Evolutionary conservation across 1,140 invertebrate genomes (phyloP), one percentile per base, ranked within the genome.

Genomic region (Lasioglossum baleicum): DNA sequence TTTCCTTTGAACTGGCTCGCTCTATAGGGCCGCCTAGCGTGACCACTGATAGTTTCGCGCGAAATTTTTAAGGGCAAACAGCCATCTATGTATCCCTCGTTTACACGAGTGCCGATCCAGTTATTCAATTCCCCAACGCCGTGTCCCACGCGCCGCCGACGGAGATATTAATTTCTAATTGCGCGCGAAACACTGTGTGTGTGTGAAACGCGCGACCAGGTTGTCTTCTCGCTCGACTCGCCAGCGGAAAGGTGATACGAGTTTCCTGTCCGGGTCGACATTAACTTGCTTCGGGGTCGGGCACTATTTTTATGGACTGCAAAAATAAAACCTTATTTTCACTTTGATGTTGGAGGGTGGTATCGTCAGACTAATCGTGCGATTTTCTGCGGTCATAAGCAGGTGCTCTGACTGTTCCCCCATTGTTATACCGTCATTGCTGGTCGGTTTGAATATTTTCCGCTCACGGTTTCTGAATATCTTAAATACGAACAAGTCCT

Each of bases 11-110:
- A 73, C 20, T 63, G 60, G 48, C 35, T 53, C 71, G 20, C 51
- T 67, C 65, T 17, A 80, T 80, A 80, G 71, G 56, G 66, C 72
- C 71, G 26, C 17, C 17, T 80, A 64, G 78, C 63, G 64, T 60
- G 71, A 26, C 31, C 10, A 22, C 42, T 56, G 26, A 10, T 11
- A 61, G 17, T 75, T 75, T 74, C 78, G 78, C 78, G 78, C 70
- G 78, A 68, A 80, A 75, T 68, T 68, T 80, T 80, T 67, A 58
- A 80, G 67, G 71, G 5, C 17, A 58, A 71, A 53, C 6, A 20
- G 26, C 0, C 26, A 26, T 26, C 68, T 60, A n/a, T 20, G 0
- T 13, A 13, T 13, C 2, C 2, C 1, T 26, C 0, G 2, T 15
- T 10, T 22, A 31, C 20, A 20, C 67, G 17, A 17, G 48, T 4